A percentile compares a stretch with the other conserved stretches of the same genome.
These are phyloP conservation scores for Tadarida brasiliensis DNA, from an alignment of 2,797 vertebrate species.

Conservation along the genomic window DNA sequence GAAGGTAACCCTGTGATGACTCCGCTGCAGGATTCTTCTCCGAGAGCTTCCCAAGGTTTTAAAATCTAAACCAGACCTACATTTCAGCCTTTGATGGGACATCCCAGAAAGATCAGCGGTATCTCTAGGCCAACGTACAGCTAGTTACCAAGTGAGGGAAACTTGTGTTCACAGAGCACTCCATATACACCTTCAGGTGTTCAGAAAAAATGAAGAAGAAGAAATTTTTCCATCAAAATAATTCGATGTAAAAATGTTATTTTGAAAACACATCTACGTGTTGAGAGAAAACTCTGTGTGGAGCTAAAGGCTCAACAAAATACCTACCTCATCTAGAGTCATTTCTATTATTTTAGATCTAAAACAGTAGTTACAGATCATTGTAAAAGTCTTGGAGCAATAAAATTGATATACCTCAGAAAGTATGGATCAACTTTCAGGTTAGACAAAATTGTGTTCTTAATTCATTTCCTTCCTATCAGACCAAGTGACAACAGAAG, in stretches of 20 bases:
- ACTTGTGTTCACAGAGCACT: background rate
- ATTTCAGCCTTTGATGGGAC: background rate
- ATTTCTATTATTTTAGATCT: background rate
- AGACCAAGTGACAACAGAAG: background rate
- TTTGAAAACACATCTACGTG: background rate
- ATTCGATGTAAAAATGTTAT: background rate
- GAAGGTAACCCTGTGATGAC: background rate
- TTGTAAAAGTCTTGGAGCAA: background rate
- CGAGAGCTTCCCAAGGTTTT: background rate
- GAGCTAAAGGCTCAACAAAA: background rate
- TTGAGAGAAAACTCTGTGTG: background rate
- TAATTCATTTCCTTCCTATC: background rate
- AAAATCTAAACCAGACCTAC: background rate
- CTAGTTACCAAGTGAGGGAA: background rate
- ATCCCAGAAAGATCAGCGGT: background rate
- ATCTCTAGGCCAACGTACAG: background rate
- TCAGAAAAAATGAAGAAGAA: background rate
- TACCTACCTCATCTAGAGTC: background rate
- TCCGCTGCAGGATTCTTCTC: background rate
- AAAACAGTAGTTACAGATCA: constrained; percentile 17
- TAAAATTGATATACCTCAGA: background rate
- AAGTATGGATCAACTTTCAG: background rate
- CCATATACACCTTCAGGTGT: background rate
- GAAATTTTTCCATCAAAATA: background rate
- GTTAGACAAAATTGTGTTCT: background rate